These are phyloP conservation scores for Buphagus erythrorhynchus DNA, from an alignment of 2,797 vertebrate species.

Conservation along the genomic window DNA sequence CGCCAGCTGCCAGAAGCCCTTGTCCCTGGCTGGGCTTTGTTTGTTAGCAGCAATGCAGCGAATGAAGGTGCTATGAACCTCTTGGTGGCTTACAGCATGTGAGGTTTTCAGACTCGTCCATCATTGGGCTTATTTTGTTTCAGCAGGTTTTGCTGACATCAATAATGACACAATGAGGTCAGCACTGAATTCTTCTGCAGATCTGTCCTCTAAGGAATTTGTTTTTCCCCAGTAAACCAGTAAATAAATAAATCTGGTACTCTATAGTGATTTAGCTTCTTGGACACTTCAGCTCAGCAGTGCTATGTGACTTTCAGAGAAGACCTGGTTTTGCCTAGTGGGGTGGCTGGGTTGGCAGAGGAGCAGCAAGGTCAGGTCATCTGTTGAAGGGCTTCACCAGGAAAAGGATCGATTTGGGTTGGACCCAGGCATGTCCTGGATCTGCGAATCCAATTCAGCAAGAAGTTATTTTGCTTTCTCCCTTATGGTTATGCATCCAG, in stretches of 20 bases:
- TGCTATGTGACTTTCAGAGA: not conserved
- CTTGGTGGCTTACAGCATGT: not conserved
- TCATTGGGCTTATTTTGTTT: constrained; percentile 42
- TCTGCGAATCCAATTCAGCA: not conserved
- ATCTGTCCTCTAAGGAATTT: constrained; percentile 26
- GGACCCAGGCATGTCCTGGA: not conserved
- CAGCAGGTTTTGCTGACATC: not conserved
- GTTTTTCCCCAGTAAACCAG: not conserved
- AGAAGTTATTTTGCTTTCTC: not conserved
- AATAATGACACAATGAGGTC: constrained; percentile 45
- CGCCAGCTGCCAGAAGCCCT: not conserved
- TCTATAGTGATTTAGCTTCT: not conserved
- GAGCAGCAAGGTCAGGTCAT: not conserved
- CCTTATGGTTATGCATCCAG: not conserved
- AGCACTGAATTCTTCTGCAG: constrained; percentile 28
- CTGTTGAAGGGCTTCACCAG: not conserved
- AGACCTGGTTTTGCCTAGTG: not conserved
- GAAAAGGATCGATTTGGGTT: not conserved
- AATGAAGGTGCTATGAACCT: not conserved
- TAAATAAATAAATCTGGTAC: constrained; percentile 44
- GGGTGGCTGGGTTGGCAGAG: not conserved
- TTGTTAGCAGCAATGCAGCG: not conserved
- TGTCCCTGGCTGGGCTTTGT: not conserved
- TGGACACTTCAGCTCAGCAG: not conserved
- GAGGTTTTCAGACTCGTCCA: constrained; percentile 22